Percentiles rank a stretch among this genome's conserved stretches.
phyloP scores from a whole-genome alignment of 2,888 invertebrate species.

The Onchidella celtica region DNA sequence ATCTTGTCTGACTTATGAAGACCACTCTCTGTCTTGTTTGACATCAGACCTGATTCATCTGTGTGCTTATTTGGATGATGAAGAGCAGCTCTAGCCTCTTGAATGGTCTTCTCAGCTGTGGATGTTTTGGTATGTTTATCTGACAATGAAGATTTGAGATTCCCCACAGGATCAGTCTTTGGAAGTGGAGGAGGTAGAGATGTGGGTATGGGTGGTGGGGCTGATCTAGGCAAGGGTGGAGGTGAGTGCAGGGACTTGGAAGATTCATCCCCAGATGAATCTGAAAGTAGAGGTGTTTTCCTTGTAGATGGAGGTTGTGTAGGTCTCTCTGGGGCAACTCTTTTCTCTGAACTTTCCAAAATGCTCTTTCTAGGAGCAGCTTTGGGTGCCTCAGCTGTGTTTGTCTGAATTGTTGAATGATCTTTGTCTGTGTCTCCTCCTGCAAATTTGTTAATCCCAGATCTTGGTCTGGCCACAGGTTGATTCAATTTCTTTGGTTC shows the following conservation, averaged over 20 bases:
- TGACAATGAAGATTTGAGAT: neutral
- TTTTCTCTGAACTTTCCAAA: neutral
- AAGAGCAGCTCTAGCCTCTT: constrained; percentile 1
- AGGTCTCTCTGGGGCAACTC: neutral
- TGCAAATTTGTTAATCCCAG: neutral
- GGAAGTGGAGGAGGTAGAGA: constrained; percentile 5
- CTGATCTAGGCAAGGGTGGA: constrained; percentile 28
- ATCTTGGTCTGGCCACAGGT: constrained; percentile 27
- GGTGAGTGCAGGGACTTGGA: neutral
- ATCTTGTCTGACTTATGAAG: neutral
- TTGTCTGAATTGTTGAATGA: neutral
- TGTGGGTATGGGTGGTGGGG: constrained; percentile 23
- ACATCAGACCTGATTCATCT: constrained; percentile 18
- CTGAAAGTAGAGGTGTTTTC: neutral
- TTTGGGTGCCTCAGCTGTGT: constrained; percentile 15
- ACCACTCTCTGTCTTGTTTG: neutral
- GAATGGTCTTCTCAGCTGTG: neutral
- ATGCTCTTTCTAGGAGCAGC: constrained; percentile 46
- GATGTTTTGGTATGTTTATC: neutral
- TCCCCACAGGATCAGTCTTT: neutral
- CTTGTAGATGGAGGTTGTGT: constrained; percentile 10
- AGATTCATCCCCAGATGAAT: neutral
- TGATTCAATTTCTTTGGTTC: neutral
- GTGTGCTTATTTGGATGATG: neutral
- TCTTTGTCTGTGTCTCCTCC: neutral